Percentiles rank a stretch among this genome's conserved stretches.
phyloP scores from a whole-genome alignment of 2,888 invertebrate genomes.

The Patella ulyssiponensis region DNA sequence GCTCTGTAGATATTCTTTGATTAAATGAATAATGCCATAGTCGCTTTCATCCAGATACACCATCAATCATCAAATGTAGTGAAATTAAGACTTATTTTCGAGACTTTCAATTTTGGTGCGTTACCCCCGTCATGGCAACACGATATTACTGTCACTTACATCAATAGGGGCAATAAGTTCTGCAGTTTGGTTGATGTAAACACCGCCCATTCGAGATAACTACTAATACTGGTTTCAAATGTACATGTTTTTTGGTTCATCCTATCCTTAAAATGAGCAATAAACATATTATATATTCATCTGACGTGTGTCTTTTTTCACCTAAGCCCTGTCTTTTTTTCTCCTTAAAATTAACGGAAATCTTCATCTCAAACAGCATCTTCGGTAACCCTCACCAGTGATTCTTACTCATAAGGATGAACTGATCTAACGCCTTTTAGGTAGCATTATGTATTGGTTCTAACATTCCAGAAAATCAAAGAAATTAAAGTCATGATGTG shows the following conservation, averaged over 20 bases:
- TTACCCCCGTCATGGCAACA: not conserved
- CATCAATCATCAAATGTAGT: not conserved
- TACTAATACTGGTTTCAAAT: not conserved
- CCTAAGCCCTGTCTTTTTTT: no score
- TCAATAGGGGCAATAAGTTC: not conserved
- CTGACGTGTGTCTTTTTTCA: no score
- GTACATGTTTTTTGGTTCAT: not conserved
- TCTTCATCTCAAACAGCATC: no score
- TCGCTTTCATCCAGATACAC: not conserved
- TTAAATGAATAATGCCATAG: not conserved
- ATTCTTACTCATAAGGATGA: no score
- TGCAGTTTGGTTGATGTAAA: conserved; percentile 3
- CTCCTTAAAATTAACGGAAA: no score
- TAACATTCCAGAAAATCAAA: no score
- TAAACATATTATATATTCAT: no score
- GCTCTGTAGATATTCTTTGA: not conserved
- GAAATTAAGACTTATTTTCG: not conserved
- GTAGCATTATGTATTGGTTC: no score
- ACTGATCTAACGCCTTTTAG: no score
- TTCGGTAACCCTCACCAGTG: no score
- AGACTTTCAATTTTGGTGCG: not conserved
- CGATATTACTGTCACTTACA: not conserved
- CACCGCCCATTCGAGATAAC: conserved; percentile 6
- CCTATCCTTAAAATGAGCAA: no score
- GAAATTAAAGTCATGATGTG: no score